Percentiles rank a stretch among this genome's conserved stretches.
These are phyloP conservation scores for Drosophila nebulosa DNA, from an alignment of 1,140 invertebrate species.

Conservation along the genomic window DNA sequence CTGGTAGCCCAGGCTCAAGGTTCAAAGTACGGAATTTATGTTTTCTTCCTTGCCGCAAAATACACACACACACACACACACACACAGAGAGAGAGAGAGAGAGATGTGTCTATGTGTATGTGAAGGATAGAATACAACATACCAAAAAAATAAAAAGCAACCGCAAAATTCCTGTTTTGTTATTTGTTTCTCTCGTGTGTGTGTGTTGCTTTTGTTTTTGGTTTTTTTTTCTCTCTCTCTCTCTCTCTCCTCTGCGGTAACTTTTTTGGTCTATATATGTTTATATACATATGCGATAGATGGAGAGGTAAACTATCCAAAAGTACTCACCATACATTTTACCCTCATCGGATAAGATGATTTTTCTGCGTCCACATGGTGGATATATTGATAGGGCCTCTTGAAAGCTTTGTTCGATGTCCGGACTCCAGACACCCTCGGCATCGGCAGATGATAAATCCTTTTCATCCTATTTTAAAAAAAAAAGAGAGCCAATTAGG, in stretches of 20 bases:
- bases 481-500: too few relatives aligned
- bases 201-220: too few relatives aligned
- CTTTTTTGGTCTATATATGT: not conserved
- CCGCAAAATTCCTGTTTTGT: constrained; percentile 6
- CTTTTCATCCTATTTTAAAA: constrained; percentile 88
- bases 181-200: not conserved
- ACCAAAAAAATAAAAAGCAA: constrained; percentile 26
- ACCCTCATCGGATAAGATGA: constrained; percentile 99
- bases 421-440: constrained; percentile 99
- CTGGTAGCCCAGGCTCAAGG: constrained; percentile 28
- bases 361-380: constrained; percentile 99
- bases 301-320: not conserved
- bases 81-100: too few relatives aligned
- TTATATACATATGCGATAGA: too few relatives aligned
- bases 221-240: too few relatives aligned
- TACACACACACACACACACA: not conserved
- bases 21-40: constrained; percentile 61
- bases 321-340: constrained; percentile 99
- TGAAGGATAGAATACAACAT: constrained; percentile 6
- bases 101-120: not conserved
- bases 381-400: constrained; percentile 99
- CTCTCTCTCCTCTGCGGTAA: constrained; percentile 12
- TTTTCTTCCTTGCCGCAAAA: constrained; percentile 48
- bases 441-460: constrained; percentile 96
- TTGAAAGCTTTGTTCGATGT: constrained; percentile 99